phyloP scores from a whole-genome alignment of 2,888 invertebrate species.

The Baccha elongata region DNA sequence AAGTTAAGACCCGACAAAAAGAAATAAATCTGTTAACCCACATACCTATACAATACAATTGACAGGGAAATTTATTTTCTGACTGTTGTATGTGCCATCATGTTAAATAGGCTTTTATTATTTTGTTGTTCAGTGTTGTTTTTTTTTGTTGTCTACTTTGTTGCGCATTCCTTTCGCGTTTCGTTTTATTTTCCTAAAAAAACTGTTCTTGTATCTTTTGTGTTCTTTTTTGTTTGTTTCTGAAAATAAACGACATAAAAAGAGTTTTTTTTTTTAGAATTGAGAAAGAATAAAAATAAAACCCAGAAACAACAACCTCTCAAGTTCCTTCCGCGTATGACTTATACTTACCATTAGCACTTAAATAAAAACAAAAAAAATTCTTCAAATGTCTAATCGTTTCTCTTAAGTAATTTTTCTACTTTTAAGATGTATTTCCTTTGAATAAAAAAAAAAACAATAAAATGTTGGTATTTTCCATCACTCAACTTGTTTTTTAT shows the following conservation, averaged over 20 bases:
- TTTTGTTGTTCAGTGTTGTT: background rate
- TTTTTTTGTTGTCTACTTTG: constrained; percentile 7
- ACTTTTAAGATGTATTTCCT: background rate
- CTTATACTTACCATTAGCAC: constrained; percentile 21
- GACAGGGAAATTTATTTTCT: constrained; percentile 53
- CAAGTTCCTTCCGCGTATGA: constrained; percentile 34
- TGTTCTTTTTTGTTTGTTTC: background rate
- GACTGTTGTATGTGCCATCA: constrained; percentile 27
- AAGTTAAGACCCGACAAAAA: constrained; percentile 20
- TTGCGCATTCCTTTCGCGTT: constrained; percentile 3
- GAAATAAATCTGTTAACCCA: constrained; percentile 49
- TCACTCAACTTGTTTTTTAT: constrained; percentile 12
- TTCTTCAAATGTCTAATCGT: constrained; percentile 18
- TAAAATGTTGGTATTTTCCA: background rate
- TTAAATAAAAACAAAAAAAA: constrained; percentile 6
- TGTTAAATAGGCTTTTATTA: constrained; percentile 39
- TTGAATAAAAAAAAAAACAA: background rate
- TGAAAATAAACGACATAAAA: constrained; percentile 20
- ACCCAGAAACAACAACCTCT: constrained; percentile 7
- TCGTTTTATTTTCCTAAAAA: background rate
- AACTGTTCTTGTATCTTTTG: background rate
- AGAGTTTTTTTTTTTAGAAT: background rate
- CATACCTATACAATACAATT: constrained; percentile 37
- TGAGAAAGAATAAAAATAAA: background rate
- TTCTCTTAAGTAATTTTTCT: constrained; percentile 18